Evolutionary conservation across 2,888 invertebrate species (phyloP), one percentile per base, ranked within the genome.

Genomic region (Synergus itoensis): DNA sequence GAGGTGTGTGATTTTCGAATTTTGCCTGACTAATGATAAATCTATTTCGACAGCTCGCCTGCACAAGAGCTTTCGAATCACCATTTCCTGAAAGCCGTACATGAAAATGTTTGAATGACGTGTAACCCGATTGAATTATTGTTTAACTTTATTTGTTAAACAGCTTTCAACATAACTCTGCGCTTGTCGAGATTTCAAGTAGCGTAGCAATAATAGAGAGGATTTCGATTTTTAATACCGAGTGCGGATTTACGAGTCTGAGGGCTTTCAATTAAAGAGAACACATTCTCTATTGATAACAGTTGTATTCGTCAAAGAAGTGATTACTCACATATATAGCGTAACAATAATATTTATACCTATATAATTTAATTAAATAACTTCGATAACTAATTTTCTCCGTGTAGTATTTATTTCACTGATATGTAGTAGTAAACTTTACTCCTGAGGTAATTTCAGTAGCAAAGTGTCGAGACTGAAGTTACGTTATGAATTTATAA

Each of bases 401-500:
- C 28, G 28, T 28, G 28, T 3, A 28, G 28, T 28, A 28, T 62
- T 62, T 28, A 28, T 28, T 28, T 28, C 12, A 28, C 28, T 14
- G 5, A 45, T 11, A 7, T 28, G 16, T 69, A 8, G 48, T 16
- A 4, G 14, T 28, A 48, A 48, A 45, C 28, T 69, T 11, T 48
- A 69, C 48, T 48, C 16, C 1, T 28, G 48, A 36, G 4, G 16
- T 28, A 69, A 21, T 48, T 69, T 69, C 69, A 69, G 45, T 28
- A 21, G 12, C 28, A 69, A 69, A 69, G 48, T 69, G 69, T 69
- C 48, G 45, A 21, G 69, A 45, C 48, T 48, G 48, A 7, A 69
- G 69, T 48, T 28, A 16, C 48, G 48, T 69, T 69, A 69, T 69
- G 69, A 69, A 69, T 69, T 69, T 69, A 69, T 69, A 69, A 69